Percentiles rank a stretch among this genome's conserved stretches.
These are phyloP conservation scores for Drosophila rhopaloa DNA, from an alignment of 1,140 invertebrate genomes.

Conservation along the genomic window DNA sequence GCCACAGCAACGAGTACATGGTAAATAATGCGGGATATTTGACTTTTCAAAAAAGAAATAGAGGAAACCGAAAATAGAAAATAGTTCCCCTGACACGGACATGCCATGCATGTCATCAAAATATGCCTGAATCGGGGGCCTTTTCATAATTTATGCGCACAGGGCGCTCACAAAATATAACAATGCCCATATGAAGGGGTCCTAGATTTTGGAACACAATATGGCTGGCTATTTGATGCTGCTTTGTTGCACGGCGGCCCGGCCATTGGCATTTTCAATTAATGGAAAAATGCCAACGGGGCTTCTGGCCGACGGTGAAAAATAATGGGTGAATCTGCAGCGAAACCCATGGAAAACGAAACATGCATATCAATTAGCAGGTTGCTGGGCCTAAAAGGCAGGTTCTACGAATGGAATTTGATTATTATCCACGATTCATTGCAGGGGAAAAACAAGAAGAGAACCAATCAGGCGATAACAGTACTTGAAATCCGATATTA, in stretches of 20 bases:
- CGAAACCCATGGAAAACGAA: conserved; percentile 25
- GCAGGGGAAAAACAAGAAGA: conserved; percentile 3
- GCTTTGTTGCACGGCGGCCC: conserved; percentile 26
- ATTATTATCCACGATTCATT: conserved; percentile 24
- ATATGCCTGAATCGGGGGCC: conserved; percentile 15
- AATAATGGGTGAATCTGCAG: conserved; percentile 23
- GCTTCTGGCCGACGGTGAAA: conserved; percentile 3
- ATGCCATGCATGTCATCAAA: conserved; percentile 33
- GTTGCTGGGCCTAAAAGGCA: not conserved
- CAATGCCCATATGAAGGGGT: conserved; percentile 10
- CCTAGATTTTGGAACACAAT: conserved; percentile 2
- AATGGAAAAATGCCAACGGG: conserved; percentile 48
- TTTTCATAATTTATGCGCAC: conserved; percentile 48
- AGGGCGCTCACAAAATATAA: conserved; percentile 17
- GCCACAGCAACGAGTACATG: conserved; percentile 36
- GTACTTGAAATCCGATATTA: conserved; percentile 43
- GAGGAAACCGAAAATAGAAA: conserved; percentile 23
- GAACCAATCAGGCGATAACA: conserved; percentile 32
- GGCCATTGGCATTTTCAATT: conserved; percentile 60
- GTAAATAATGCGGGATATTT: conserved; percentile 60
- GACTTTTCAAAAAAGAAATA: conserved; percentile 25
- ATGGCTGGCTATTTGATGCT: conserved; percentile 32
- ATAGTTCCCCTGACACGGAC: conserved; percentile 16
- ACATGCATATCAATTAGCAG: conserved; percentile 55
- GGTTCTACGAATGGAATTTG: conserved; percentile 23